A percentile compares a stretch with the other conserved stretches of the same genome.
These are phyloP conservation scores for Clarias gariepinus DNA, from an alignment of 2,113 vertebrate species.

Conservation along the genomic window DNA sequence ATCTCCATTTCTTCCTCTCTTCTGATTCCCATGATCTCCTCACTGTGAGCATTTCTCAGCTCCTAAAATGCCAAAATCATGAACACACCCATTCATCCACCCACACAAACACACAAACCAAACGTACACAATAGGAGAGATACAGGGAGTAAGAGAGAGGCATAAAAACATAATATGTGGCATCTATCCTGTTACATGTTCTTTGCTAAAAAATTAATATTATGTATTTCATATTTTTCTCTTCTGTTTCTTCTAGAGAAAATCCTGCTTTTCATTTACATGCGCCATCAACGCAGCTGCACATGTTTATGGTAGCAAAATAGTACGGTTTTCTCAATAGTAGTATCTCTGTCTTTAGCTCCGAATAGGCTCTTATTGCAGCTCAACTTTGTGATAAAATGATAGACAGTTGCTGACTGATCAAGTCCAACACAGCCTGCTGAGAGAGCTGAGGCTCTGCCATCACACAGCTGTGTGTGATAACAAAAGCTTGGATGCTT, in stretches of 20 bases:
- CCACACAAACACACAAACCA: slow-evolving; percentile 8
- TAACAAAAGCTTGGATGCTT: slow-evolving; percentile 41
- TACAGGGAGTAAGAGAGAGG: slow-evolving; percentile 15
- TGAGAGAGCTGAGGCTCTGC: slow-evolving; percentile 40
- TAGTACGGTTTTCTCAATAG: neutral
- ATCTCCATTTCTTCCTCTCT: slow-evolving; percentile 97
- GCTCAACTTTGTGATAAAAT: slow-evolving; percentile 25
- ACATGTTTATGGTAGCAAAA: neutral
- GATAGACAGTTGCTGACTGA: slow-evolving; percentile 36
- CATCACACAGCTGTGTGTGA: slow-evolving; percentile 39
- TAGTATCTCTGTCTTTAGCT: neutral
- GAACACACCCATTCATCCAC: slow-evolving; percentile 37
- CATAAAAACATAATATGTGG: slow-evolving; percentile 40
- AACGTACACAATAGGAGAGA: neutral
- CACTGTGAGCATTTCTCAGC: slow-evolving; percentile 91
- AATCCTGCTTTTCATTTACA: neutral
- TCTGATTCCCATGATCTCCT: slow-evolving; percentile 94
- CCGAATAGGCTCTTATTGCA: neutral
- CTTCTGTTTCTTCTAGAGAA: neutral
- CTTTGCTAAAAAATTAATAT: slow-evolving; percentile 21
- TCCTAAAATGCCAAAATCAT: slow-evolving; percentile 72
- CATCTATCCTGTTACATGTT: slow-evolving; percentile 20
- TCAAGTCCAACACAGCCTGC: slow-evolving; percentile 40
- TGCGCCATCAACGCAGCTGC: neutral
- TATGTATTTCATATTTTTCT: slow-evolving; percentile 12